Evolutionary conservation across 2,888 invertebrate genomes (phyloP), one percentile per base, ranked within the genome.

Genomic region (Lymantria monacha): DNA sequence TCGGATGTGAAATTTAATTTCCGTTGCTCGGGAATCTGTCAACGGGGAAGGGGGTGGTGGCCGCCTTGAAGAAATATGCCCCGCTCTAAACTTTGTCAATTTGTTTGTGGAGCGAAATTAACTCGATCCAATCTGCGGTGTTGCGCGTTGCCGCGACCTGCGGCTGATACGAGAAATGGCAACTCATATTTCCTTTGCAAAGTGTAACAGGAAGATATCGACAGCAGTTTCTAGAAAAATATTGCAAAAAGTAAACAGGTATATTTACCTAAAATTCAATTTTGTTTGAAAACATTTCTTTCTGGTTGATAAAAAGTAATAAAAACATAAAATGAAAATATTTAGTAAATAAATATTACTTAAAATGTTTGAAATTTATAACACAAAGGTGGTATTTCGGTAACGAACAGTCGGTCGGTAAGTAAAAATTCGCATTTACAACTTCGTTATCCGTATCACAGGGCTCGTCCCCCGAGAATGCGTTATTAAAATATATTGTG

Each of bases 1-100:
- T 89, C 87, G 84, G 87, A 90, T 90, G 90, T 90, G 88, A 91
- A 90, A 91, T 91, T 91, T 91, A 91, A 91, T 91, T 91, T 91
- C 91, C 91, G 90, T 78, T 82, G 74, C 77, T 83, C 86, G 86
- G 84, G 88, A 83, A 83, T 85, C 88, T 85, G 85, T 83, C 83
- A 81, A 76, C 74, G 76, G 77, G 70, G 74, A 47, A 69, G 66
- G 74, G 64, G 73, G 70, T 36, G 46, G 46, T 49, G 75, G 72
- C 70, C 61, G 71, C 72, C 78, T 81, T 79, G 85, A 89, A 91
- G 89, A 91, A 90, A 90, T 91, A 89, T 90, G 88, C 87, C 83
- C 85, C 87, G 88, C 85, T 90, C 83, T 88, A 88, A 91, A 91
- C 90, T 91, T 91, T 91, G 90, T 90, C 91, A 91, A 91, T 91